Percentiles rank a stretch among this genome's conserved stretches.
Conservation (phyloP, 2,113 vertebrate species). For the Lamprotornis superbus region DNA sequence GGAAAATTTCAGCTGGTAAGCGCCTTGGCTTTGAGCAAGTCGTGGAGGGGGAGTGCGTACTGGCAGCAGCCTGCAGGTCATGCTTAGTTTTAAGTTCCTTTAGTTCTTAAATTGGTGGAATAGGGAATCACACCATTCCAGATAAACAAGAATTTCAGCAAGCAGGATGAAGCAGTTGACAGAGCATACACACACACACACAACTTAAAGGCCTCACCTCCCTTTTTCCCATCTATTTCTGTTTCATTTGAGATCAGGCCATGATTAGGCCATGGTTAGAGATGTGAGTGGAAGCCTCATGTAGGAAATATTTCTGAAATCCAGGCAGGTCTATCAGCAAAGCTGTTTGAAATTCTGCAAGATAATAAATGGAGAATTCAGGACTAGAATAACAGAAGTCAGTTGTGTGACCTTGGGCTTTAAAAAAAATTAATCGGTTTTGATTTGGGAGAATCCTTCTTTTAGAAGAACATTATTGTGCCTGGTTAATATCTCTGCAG, state of each 20-base stretch:
- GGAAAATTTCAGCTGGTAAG: conserved; percentile 50
- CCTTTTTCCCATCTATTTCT: not conserved
- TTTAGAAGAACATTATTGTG: not conserved
- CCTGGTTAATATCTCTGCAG: not conserved
- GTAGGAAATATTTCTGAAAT: conserved; percentile 61
- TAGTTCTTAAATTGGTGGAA: not conserved
- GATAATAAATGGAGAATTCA: not conserved
- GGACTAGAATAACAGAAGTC: not conserved
- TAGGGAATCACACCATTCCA: not conserved
- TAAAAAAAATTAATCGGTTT: not conserved
- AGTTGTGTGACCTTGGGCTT: not conserved
- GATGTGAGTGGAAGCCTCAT: conserved; percentile 9
- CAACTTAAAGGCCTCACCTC: not conserved
- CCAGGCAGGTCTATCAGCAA: conserved; percentile 11
- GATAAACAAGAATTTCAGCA: not conserved
- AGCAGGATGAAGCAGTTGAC: not conserved
- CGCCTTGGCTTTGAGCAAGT: not conserved
- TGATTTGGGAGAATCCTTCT: not conserved
- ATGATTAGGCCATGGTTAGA: not conserved
- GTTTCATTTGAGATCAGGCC: not conserved
- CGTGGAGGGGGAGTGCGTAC: not conserved
- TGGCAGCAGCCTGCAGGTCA: not conserved
- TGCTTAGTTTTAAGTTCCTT: not conserved
- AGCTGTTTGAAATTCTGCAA: not conserved
- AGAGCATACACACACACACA: fast-evolving